phyloP scores from a whole-genome alignment of 2,113 vertebrate genomes.

The Pelecanoides urinatrix region DNA sequence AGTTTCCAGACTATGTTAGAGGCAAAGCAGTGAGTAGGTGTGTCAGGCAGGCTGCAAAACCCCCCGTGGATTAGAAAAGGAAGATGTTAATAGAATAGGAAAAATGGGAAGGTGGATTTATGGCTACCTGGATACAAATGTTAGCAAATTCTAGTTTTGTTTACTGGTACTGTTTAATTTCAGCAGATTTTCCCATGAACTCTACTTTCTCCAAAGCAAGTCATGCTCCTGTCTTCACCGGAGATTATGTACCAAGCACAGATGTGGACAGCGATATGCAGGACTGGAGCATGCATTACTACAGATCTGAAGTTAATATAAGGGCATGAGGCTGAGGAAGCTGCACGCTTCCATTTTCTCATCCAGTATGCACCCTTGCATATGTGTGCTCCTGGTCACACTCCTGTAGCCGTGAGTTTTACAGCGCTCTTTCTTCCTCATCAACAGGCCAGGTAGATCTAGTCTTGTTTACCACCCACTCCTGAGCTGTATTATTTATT shows the following conservation, averaged over 20 bases:
- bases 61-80: not conserved
- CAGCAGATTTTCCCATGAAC: not conserved
- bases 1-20: not conserved
- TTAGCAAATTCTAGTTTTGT: not conserved
- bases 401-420: not conserved
- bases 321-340: not conserved
- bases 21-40: not conserved
- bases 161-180: not conserved
- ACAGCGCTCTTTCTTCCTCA: not conserved
- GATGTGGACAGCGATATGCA: rapidly evolving
- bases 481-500: not conserved
- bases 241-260: not conserved
- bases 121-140: not conserved
- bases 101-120: not conserved
- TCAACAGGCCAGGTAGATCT: constrained; percentile 30
- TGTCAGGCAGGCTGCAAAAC: not conserved
- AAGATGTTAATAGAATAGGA: not conserved
- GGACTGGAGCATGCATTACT: not conserved
- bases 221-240: rapidly evolving
- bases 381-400: not conserved
- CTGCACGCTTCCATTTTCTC: not conserved
- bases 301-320: not conserved
- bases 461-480: not conserved
- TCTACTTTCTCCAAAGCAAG: not conserved
- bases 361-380: not conserved